phyloP scores from a whole-genome alignment of 2,113 vertebrate genomes.

The Megalops atlanticus region DNA sequence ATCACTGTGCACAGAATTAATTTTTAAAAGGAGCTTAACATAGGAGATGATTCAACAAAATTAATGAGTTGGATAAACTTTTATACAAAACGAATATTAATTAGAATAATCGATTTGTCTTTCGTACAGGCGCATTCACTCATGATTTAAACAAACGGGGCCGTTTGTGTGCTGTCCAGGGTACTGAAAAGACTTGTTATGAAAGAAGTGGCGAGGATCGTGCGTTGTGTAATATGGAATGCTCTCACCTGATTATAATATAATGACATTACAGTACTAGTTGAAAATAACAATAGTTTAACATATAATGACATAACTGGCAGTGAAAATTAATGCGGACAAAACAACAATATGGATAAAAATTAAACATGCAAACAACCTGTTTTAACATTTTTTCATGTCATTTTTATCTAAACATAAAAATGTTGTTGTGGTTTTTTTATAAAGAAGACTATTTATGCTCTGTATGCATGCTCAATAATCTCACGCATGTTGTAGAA shows the following conservation, averaged over 20 bases:
- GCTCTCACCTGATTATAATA: conserved; percentile 28
- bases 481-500: too few species aligned
- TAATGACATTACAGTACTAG: neutral
- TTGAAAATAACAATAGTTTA: neutral
- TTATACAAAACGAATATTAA: neutral
- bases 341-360: too few species aligned
- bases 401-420: too few species aligned
- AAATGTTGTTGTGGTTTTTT: too few species aligned
- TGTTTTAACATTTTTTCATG: too few species aligned
- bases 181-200: conserved; percentile 37
- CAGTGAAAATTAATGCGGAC: too few species aligned
- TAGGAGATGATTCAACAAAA: neutral
- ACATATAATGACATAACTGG: too few species aligned
- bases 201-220: neutral
- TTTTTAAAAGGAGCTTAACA: neutral
- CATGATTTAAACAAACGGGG: neutral
- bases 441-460: too few species aligned
- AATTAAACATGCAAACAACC: too few species aligned
- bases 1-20: neutral
- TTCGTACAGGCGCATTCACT: neutral
- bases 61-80: neutral
- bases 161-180: conserved; percentile 31
- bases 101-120: neutral
- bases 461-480: too few species aligned
- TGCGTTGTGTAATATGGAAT: neutral